These are phyloP conservation scores for Epizoanthus stellaris DNA, from an alignment of 92 coral and sea anemone genomes.

Conservation along the genomic window DNA sequence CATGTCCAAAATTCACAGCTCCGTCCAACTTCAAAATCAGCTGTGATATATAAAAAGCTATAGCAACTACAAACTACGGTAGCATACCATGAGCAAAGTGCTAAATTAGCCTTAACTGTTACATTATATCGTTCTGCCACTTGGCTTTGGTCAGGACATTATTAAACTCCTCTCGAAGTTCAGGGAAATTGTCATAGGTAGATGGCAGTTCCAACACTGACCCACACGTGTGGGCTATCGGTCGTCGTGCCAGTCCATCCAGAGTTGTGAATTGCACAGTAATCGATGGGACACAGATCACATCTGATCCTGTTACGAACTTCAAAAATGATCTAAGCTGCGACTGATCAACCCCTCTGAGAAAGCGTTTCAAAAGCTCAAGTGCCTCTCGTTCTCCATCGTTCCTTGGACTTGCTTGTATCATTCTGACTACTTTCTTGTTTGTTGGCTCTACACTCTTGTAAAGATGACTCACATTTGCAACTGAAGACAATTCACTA, in stretches of 20 bases:
- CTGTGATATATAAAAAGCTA: too few species aligned
- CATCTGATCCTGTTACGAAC: slow-evolving; percentile 51
- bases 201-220: slow-evolving; percentile 58
- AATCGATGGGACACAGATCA: slow-evolving; percentile 44
- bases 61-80: too few species aligned
- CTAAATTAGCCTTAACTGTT: not conserved
- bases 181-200: slow-evolving; percentile 44
- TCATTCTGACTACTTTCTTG: slow-evolving; percentile 39
- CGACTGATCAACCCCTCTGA: slow-evolving; percentile 47
- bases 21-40: too few species aligned
- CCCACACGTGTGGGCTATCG: slow-evolving; percentile 59
- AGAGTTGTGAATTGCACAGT: slow-evolving; percentile 34
- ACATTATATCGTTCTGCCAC: slow-evolving; percentile 40
- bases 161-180: slow-evolving; percentile 52
- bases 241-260: slow-evolving; percentile 50
- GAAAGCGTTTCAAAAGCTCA: slow-evolving; percentile 45
- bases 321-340: slow-evolving; percentile 47
- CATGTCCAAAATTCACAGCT: too few species aligned
- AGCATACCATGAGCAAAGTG: too few species aligned
- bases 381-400: slow-evolving; percentile 25
- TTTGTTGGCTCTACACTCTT: slow-evolving; percentile 44
- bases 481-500: slow-evolving; percentile 2
- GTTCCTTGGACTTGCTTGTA: slow-evolving; percentile 30
- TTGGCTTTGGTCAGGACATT: slow-evolving; percentile 32
- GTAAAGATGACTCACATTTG: slow-evolving; percentile 35